Base-by-base conservation (phyloP, 2,113 vertebrate genomes). In the Gorsachius goisagi region DNA sequence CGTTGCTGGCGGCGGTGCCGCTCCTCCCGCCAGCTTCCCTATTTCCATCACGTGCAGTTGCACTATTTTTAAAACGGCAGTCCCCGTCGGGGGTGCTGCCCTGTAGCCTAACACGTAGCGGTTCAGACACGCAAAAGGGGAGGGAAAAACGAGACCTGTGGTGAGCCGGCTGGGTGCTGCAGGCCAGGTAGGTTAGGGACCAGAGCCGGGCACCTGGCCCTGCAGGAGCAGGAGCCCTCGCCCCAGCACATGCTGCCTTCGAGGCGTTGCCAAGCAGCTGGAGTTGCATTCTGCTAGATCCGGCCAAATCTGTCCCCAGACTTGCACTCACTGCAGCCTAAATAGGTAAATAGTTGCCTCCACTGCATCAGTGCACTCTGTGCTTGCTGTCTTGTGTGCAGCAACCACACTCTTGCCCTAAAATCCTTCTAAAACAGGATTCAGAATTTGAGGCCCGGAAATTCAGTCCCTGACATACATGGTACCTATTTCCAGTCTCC, bases 41-140 rank as follows among this genome's bases (percentile, higher is more conserved):
- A 97, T 97, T 98, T 96, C 47, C 85, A 96, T 98, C 97, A 92
- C 97, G 97, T 98, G 98, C 97, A 95, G 81, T 53, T 75, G 97
- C 96, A 98, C 98, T 98, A 97, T 97, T 98, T 98, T 98, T 97
- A 97, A 97, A 97, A 95, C 98, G 91, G 98, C 96, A 76, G 95
- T 94, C 96, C 95, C 85, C 64, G 73, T 64, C 80, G 49, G 76
- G 76, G 90, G 93, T 95, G 93, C 97, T 94, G 89, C 92, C 73
- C 23, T 18, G 79, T 16, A 1, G 37, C 81, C 86, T 47, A 2
- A 5, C 63, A 92, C 52, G 45, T 18, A 12, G 59, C 75, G 39
- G 33, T 45, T 91, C 83, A 5, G 1, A 21, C 8, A 26, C 50
- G 30, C 26, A 56, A 64, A 72, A 11, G 15, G 35, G 21, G 32